Evolutionary conservation across 2,888 invertebrate species (phyloP).

Genomic region (Eristalinus aeneus): DNA sequence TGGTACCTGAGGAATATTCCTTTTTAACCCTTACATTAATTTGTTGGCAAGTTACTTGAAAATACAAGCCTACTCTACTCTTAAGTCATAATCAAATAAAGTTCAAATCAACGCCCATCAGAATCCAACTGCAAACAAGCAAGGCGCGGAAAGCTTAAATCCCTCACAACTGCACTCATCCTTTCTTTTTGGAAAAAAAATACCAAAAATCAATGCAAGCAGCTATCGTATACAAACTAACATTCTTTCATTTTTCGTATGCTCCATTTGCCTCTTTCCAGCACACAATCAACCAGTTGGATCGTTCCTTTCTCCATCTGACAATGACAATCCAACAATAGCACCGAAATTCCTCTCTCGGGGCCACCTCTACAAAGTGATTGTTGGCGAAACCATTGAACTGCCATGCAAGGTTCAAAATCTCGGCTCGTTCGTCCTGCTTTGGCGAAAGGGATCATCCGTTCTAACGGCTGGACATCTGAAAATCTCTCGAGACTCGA

Average conservation of each 20-base stretch:
- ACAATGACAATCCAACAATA: constrained; percentile 77
- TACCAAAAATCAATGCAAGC: neutral
- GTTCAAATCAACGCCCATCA: neutral
- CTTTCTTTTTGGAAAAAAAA: neutral
- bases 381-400: constrained; percentile 89
- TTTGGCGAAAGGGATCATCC: constrained; percentile 87
- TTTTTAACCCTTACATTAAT: no score
- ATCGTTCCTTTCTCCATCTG: constrained; percentile 73
- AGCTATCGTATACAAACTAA: constrained; percentile 26
- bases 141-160: neutral
- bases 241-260: neutral
- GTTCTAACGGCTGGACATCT: constrained; percentile 87
- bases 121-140: neutral
- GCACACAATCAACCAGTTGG: constrained; percentile 73
- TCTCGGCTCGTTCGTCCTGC: constrained; percentile 84
- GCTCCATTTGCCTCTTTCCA: constrained; percentile 4
- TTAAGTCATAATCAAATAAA: no score
- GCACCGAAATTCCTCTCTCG: constrained; percentile 88
- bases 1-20: no score
- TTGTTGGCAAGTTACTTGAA: no score
- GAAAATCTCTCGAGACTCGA: constrained; percentile 86
- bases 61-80: no score
- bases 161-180: neutral
- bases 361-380: constrained; percentile 89
- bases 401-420: constrained; percentile 91